A percentile compares a stretch with the other conserved stretches of the same genome.
Conservation (phyloP, 2,888 invertebrate genomes). For the Polydrusus tereticollis region DNA sequence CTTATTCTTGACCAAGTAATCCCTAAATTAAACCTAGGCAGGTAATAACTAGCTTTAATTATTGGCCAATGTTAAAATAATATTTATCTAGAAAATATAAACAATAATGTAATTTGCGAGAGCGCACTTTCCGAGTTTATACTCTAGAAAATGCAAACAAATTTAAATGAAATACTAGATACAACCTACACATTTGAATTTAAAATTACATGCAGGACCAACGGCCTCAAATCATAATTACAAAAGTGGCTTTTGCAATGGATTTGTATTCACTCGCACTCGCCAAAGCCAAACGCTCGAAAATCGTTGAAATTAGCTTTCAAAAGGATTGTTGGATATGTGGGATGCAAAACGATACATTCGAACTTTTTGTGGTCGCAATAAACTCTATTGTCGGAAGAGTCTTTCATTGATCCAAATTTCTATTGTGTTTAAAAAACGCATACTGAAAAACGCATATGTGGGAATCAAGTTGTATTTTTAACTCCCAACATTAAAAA, state of each 20-base stretch:
- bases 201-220: conserved; percentile 25
- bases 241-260: conserved; percentile 46
- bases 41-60: too few relatives aligned
- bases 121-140: too few relatives aligned
- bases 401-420: not conserved
- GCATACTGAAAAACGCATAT: not conserved
- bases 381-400: conserved; percentile 20
- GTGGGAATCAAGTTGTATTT: too few relatives aligned
- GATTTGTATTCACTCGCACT: conserved; percentile 38
- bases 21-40: too few relatives aligned
- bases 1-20: too few relatives aligned
- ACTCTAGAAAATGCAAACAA: conserved; percentile 14
- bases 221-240: conserved; percentile 38
- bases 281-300: conserved; percentile 40
- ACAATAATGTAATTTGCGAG: too few relatives aligned
- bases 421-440: not conserved
- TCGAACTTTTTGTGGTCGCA: conserved; percentile 31
- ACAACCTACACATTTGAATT: conserved; percentile 31
- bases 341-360: conserved; percentile 3
- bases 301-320: conserved; percentile 42
- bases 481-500: too few relatives aligned
- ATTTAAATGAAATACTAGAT: conserved; percentile 39
- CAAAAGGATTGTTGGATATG: conserved; percentile 38
- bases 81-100: too few relatives aligned
- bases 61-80: too few relatives aligned